Evolutionary conservation across 1,140 invertebrate genomes (phyloP), one percentile per base, ranked within the genome.

Genomic region (Leptoteleia sp.): DNA sequence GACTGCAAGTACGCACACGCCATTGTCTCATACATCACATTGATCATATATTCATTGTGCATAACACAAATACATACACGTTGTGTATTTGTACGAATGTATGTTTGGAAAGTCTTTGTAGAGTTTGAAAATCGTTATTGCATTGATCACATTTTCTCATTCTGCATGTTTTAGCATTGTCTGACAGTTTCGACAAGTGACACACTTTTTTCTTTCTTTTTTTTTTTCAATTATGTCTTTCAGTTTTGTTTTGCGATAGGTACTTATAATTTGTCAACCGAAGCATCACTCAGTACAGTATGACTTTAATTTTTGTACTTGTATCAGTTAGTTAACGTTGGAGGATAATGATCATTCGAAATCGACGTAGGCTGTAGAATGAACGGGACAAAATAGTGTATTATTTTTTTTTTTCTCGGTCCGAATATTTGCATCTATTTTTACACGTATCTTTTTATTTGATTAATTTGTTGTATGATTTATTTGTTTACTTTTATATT

Each of bases 141-240:
- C 79, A 83, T 83, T 64, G 68, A 72, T 85, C 65, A 62, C 67
- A 50, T 11, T 81, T 54, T 61, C 55, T 73, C 82, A 84, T 72
- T 81, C 11, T 80, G 83, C 83, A 85, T 85, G 83, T 33, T 59
- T 54, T 82, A 70, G 76, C 70, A 81, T 80, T 72, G 70, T 70
- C 62, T 31, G 33, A 27, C 52, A 40, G 42, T 61, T 37, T 68
- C 33, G 45, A 65, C 4, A 43, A 65, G 47, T 17, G 43, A 62
- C 25, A 67, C 29, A 25, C 8, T 47, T 68, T 12, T 38, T 29
- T 47, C 57, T 12, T 38, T 17, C 12, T 45, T 7, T 38, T 29
- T 47, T 68, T 12, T 38, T 17, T n/a, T 45, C 5, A 11, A 31
- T 27, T 8, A 29, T 29, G 0, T n/a, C 1, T 50, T 52, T 35